These are phyloP conservation scores for Heliornis fulica DNA, from an alignment of 2,113 vertebrate genomes.

Conservation along the genomic window DNA sequence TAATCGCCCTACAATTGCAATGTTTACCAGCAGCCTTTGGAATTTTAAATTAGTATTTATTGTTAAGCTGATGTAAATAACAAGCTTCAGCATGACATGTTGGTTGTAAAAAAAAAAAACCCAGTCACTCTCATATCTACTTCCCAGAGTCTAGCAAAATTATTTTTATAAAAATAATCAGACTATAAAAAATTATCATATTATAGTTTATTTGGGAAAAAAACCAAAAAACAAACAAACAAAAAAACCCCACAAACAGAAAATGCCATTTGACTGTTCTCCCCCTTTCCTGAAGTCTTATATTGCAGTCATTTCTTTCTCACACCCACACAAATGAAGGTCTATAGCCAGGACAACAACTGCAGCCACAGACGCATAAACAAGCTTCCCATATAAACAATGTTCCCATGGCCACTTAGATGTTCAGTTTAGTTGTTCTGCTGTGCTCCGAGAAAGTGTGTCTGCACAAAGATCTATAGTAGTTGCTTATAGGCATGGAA, in stretches of 20 bases:
- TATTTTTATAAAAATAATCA: neutral
- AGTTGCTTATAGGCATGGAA: neutral
- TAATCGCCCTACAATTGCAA: neutral
- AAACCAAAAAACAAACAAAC: too few species aligned
- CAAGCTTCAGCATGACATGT: neutral
- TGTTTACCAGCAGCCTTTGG: neutral
- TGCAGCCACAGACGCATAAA: neutral
- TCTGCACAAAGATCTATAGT: neutral
- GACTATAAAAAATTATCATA: neutral
- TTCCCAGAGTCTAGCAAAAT: neutral
- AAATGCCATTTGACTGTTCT: neutral
- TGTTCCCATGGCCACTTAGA: neutral
- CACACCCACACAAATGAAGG: neutral
- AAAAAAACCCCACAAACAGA: neutral
- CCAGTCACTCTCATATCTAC: neutral
- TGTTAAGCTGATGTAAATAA: neutral
- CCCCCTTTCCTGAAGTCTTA: neutral
- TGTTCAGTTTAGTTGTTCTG: neutral
- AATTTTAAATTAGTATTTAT: neutral
- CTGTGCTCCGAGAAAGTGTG: neutral
- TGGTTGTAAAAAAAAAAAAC: neutral
- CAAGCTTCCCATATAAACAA: neutral
- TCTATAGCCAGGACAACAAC: neutral
- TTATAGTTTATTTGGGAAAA: neutral
- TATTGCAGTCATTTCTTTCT: neutral